These are phyloP conservation scores for Miniopterus natalensis DNA, from an alignment of 2,113 vertebrate species.

Conservation along the genomic window DNA sequence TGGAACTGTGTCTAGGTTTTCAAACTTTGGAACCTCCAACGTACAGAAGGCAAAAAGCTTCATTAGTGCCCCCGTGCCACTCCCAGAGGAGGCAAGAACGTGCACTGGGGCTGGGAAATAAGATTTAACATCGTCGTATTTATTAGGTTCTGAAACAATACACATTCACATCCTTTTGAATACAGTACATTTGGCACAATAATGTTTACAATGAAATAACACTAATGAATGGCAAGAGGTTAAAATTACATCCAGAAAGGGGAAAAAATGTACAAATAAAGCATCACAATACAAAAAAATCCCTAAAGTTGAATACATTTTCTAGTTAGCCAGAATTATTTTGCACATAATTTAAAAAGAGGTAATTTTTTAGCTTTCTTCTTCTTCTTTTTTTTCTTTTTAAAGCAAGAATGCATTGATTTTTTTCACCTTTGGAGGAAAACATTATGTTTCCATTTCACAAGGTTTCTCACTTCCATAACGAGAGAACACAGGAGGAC, in stretches of 20 bases:
- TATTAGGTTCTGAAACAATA: slow-evolving; percentile 97
- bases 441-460: slow-evolving; percentile 82
- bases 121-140: slow-evolving; percentile 94
- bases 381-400: slow-evolving; percentile 75
- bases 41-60: slow-evolving; percentile 87
- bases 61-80: slow-evolving; percentile 85
- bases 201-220: slow-evolving; percentile 94
- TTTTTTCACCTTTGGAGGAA: slow-evolving; percentile 84
- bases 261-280: slow-evolving; percentile 94
- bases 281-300: slow-evolving; percentile 94
- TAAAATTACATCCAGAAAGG: slow-evolving; percentile 93
- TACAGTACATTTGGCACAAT: slow-evolving; percentile 99
- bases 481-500: slow-evolving; percentile 80
- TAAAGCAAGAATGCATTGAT: slow-evolving; percentile 82
- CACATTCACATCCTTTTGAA: slow-evolving; percentile 98
- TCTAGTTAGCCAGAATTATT: slow-evolving; percentile 91
- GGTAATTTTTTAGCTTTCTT: slow-evolving; percentile 89
- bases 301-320: slow-evolving; percentile 89
- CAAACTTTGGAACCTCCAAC: slow-evolving; percentile 79
- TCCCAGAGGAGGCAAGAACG: slow-evolving; percentile 72
- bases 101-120: slow-evolving; percentile 60
- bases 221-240: slow-evolving; percentile 94
- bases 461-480: slow-evolving; percentile 71
- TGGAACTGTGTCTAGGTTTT: background rate
- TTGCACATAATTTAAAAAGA: slow-evolving; percentile 93